A percentile compares a stretch with the other conserved stretches of the same genome.
Evolutionary conservation across 2,888 invertebrate species (phyloP).

Genomic region (Tortrix viridana): DNA sequence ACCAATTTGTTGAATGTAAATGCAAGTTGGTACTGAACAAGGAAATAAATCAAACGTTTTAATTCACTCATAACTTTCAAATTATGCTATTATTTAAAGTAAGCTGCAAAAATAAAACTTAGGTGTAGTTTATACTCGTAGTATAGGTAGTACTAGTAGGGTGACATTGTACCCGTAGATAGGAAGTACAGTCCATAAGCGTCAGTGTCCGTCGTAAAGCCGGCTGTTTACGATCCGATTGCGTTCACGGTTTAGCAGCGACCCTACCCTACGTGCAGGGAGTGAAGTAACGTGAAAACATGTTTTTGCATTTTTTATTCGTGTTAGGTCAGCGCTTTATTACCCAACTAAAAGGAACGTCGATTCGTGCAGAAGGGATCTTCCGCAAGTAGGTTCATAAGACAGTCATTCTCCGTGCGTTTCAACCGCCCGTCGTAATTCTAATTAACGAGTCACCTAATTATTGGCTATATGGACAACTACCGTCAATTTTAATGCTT

Average conservation of each 20-base stretch:
- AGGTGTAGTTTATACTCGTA: not conserved
- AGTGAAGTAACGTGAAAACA: not conserved
- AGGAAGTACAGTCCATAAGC: slow-evolving; percentile 9
- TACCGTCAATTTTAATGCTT: too few species aligned
- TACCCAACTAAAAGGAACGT: not conserved
- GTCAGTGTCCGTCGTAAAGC: slow-evolving; percentile 34
- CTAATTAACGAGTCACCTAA: too few species aligned
- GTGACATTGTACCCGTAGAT: slow-evolving; percentile 2
- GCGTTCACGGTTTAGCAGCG: slow-evolving; percentile 47
- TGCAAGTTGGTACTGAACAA: too few species aligned
- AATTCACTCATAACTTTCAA: too few species aligned
- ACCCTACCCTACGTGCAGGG: slow-evolving; percentile 28
- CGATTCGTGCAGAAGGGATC: slow-evolving; percentile 5
- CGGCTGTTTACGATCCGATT: slow-evolving; percentile 40
- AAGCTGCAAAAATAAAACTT: not conserved
- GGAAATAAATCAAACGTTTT: too few species aligned
- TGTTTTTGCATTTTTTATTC: slow-evolving; percentile 31
- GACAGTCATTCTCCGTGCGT: too few species aligned
- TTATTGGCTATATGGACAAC: too few species aligned
- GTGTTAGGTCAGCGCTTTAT: slow-evolving; percentile 11
- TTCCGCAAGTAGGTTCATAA: not conserved
- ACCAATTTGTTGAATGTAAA: too few species aligned
- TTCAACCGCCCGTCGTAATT: too few species aligned
- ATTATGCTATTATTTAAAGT: not conserved
- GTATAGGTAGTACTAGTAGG: slow-evolving; percentile 1